Percentiles rank a stretch among this genome's conserved stretches.
Conservation (phyloP, 2,113 vertebrate genomes). For the Pelusios castaneus region DNA sequence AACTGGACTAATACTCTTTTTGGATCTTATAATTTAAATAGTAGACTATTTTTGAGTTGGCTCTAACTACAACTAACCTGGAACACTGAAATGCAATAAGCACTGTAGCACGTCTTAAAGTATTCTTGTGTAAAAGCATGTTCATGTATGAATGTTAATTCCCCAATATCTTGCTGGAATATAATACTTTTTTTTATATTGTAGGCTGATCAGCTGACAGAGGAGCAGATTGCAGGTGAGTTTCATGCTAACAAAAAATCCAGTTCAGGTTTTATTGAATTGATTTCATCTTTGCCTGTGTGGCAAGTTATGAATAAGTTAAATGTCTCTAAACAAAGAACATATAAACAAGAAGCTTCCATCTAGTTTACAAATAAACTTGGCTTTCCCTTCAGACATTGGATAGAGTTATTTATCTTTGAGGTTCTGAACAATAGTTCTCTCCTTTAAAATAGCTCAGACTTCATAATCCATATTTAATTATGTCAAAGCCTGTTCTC, state of each 20-base stretch:
- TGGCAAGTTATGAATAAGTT: background rate
- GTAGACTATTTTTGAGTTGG: background rate
- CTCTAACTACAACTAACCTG: background rate
- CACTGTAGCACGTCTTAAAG: background rate
- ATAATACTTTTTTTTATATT: constrained; percentile 56
- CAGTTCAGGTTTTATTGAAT: background rate
- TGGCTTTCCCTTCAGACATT: background rate
- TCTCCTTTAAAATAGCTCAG: background rate
- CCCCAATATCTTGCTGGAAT: background rate
- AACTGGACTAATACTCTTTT: no score
- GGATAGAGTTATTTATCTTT: background rate
- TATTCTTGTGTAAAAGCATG: background rate
- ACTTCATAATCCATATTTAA: background rate
- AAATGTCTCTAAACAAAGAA: background rate
- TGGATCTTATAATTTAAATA: no score
- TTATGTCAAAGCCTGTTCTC: background rate
- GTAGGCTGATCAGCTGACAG: constrained; percentile 99
- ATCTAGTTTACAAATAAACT: background rate
- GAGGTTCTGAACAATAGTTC: background rate
- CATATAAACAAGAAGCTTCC: background rate
- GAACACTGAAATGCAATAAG: background rate
- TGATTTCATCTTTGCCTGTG: background rate
- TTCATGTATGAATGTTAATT: background rate
- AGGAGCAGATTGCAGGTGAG: constrained; percentile 99
- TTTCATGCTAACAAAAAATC: constrained; percentile 15